Percentiles rank a stretch among this genome's conserved stretches.
phyloP scores from a whole-genome alignment of 2,797 vertebrate species.

The Strix occidentalis region DNA sequence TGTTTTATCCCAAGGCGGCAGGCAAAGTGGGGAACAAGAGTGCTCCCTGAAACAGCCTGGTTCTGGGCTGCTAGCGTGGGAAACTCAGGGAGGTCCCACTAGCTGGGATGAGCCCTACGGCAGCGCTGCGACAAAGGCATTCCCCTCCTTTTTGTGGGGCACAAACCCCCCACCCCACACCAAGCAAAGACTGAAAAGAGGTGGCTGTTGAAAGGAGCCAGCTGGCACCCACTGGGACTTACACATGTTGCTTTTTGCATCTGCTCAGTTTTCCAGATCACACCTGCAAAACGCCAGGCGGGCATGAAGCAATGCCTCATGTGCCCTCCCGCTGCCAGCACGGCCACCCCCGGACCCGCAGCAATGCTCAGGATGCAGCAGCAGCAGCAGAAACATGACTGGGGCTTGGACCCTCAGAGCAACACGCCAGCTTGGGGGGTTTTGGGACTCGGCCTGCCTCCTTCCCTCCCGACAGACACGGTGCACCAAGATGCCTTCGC shows the following conservation, averaged over 20 bases:
- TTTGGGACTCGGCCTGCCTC: no score
- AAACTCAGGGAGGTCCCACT: not conserved
- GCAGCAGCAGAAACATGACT: not conserved
- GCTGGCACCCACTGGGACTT: not conserved
- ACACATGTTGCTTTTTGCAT: not conserved
- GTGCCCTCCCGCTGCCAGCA: not conserved
- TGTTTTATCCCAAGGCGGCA: not conserved
- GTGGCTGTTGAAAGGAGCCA: not conserved
- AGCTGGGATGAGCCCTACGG: not conserved
- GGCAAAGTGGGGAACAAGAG: not conserved
- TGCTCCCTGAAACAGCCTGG: rapidly evolving
- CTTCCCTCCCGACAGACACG: not conserved
- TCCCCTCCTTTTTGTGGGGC: not conserved
- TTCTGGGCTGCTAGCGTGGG: rapidly evolving
- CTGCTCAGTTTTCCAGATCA: not conserved
- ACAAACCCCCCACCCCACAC: not conserved
- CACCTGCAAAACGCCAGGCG: not conserved
- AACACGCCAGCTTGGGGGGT: rapidly evolving
- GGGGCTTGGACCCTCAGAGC: not conserved
- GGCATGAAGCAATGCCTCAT: not conserved
- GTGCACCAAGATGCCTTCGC: not conserved
- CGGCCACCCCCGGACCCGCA: rapidly evolving
- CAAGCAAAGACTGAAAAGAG: not conserved
- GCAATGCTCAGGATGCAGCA: not conserved
- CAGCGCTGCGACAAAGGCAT: not conserved